Base-by-base conservation (phyloP, 2,888 invertebrate species). In the Minunthozetes semirufus region DNA sequence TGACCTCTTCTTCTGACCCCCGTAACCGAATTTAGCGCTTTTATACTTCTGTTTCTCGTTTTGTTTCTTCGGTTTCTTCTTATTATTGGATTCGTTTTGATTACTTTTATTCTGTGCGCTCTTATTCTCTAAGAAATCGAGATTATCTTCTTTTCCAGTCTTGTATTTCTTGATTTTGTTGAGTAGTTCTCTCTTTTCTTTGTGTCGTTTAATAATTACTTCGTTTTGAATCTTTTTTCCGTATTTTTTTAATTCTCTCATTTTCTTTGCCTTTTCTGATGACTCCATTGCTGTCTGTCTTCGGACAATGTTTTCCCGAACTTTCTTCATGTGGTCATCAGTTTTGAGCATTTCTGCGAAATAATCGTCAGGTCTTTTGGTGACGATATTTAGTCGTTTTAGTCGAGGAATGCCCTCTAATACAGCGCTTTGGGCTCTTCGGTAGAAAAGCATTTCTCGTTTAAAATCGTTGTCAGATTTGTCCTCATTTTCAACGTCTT, bases 341-440 rank as follows among this genome's bases (percentile, higher is more conserved):
- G 92, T 87, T 83, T 99, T 99, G 0, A 94, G 94, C 99, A 99
- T 99, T 86, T 99, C 94, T 0, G 98, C 99, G 84, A 96, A 98
- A 83, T 95, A 99, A 83, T 98, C 98, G 75, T 93, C 92, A 0
- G 99, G 99, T 83, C 92, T 87, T 81, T 88, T 90, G 0, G 94
- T 95, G 0, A 88, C 85, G 9, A 66, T 53, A 68, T 96, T 84
- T 25, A 88, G 89, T 6, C 92, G 82, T 77, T 92, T 90, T 11
- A 99, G 84, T 78, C 87, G 87, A 66, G 89, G 88, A 27, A 98
- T 87, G 0, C 90, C 92, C 78, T 91, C 89, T 33, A 93, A 79
- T 0, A 93, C 93, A 0, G 96, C 89, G 27, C 90, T 88, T 82
- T 97, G 84, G 1, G 86, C 86, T 80, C 86, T 86, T 73, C 83